Conservation (phyloP, 2,888 invertebrate genomes). For the Eupithecia subumbrata region DNA sequence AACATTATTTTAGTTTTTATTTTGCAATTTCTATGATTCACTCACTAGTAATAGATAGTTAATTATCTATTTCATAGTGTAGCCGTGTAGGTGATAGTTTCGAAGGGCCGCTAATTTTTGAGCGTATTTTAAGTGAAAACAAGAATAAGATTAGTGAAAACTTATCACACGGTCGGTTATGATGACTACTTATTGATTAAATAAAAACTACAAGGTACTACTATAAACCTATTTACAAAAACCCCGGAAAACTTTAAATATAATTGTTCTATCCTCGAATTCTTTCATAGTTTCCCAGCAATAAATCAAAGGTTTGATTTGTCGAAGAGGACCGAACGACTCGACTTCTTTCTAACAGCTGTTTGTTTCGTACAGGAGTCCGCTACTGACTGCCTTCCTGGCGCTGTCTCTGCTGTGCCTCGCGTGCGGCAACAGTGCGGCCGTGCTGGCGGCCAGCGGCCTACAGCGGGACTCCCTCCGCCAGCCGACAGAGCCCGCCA, state of each 20-base stretch:
- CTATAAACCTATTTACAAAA: no score
- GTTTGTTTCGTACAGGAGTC: constrained; percentile 54
- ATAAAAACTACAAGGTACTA: no score
- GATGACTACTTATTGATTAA: no score
- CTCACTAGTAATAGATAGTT: no score
- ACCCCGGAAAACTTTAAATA: background rate
- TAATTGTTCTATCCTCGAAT: background rate
- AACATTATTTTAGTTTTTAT: no score
- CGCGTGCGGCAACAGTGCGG: constrained; percentile 85
- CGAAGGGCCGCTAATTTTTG: no score
- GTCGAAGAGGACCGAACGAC: background rate
- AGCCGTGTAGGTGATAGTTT: no score
- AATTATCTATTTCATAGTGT: no score
- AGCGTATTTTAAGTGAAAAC: no score
- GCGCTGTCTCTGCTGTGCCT: constrained; percentile 85
- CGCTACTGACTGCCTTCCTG: constrained; percentile 85
- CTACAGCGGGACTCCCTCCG: constrained; percentile 84
- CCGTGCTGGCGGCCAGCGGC: constrained; percentile 85
- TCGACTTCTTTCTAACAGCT: background rate
- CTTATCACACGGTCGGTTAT: no score
- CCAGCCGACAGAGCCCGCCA: constrained; percentile 55
- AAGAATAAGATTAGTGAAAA: no score
- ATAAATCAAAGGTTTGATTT: background rate
- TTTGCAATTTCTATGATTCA: no score
- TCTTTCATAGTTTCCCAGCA: background rate